Conservation (phyloP, 1,140 invertebrate species). For the Drosophila burlai region DNA sequence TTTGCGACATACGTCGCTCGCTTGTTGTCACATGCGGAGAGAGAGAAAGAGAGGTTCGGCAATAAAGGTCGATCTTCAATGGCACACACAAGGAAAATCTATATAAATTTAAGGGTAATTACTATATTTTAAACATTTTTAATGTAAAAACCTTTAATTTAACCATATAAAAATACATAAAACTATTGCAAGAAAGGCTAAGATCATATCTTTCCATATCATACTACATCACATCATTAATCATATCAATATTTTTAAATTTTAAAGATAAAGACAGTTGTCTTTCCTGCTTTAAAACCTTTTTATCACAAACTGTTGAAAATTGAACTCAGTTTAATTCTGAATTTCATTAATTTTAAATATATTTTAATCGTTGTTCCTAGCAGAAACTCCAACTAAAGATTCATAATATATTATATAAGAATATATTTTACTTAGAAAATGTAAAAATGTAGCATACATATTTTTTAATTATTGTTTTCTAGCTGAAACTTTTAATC, state of each 20-base stretch:
- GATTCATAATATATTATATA: background rate
- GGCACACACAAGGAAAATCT: constrained; percentile 22
- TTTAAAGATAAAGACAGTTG: background rate
- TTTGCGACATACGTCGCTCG: constrained; percentile 84
- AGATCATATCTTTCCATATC: background rate
- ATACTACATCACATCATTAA: no score
- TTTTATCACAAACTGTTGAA: no score
- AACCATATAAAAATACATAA: background rate
- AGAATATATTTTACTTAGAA: background rate
- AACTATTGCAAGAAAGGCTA: background rate
- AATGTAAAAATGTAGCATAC: no score
- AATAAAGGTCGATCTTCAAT: constrained; percentile 70
- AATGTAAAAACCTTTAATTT: background rate
- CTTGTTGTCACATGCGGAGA: constrained; percentile 75
- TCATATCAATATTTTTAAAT: background rate
- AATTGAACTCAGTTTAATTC: background rate
- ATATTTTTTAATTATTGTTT: no score
- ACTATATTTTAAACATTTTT: background rate
- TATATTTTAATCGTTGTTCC: background rate
- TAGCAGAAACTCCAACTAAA: background rate
- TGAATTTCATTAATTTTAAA: background rate
- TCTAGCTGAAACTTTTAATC: no score
- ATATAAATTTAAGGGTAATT: background rate
- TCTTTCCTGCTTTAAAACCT: background rate
- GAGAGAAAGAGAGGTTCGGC: constrained; percentile 34